phyloP scores from a whole-genome alignment of 2,113 vertebrate species.

The Callochromis pleurospilus region DNA sequence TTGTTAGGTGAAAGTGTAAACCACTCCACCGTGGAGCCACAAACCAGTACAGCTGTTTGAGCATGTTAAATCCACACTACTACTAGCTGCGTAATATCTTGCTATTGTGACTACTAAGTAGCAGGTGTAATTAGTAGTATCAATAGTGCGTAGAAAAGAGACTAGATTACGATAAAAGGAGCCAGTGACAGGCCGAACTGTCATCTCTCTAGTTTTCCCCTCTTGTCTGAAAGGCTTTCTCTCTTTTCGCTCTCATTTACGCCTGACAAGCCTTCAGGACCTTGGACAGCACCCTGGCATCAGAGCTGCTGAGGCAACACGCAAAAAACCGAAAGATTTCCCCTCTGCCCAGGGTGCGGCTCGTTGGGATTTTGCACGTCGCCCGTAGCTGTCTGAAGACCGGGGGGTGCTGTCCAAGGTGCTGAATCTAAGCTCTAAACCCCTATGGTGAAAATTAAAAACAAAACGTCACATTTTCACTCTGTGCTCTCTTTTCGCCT shows the following conservation, averaged over 20 bases:
- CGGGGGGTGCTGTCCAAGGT: conserved; percentile 15
- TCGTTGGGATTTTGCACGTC: background rate
- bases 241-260: background rate
- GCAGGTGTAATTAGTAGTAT: background rate
- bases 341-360: background rate
- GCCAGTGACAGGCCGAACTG: background rate
- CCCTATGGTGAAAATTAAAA: background rate
- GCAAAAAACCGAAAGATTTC: background rate
- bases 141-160: background rate
- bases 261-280: conserved; percentile 25
- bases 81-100: background rate
- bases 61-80: background rate
- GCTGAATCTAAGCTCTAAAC: background rate
- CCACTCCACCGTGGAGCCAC: background rate
- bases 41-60: background rate
- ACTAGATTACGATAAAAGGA: background rate
- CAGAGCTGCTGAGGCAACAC: background rate
- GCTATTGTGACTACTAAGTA: background rate
- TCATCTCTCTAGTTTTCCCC: background rate
- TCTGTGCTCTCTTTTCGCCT: background rate
- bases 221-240: background rate
- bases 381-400: too few relatives aligned
- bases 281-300: conserved; percentile 15
- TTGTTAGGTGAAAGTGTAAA: background rate
- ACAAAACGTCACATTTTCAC: background rate